These are phyloP conservation scores for Aplysina aerophoba DNA, from an alignment of 37 sponge, comb jelly and placozoan species.

Conservation along the genomic window DNA sequence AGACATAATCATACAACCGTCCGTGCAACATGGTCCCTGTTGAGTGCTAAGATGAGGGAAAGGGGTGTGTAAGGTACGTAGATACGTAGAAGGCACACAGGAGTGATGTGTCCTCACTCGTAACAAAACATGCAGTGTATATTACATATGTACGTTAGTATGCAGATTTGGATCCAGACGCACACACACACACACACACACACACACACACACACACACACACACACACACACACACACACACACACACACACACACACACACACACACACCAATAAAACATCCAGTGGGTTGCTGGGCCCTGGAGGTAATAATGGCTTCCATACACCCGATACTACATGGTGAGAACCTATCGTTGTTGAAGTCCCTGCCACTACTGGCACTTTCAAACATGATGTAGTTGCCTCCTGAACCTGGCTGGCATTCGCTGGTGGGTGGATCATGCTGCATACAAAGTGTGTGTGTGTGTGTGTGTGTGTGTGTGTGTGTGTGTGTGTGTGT, in stretches of 20 bases:
- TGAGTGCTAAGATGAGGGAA: background rate
- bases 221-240: background rate
- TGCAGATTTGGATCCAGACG: no score
- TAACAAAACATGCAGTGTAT: no score
- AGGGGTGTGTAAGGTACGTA: background rate
- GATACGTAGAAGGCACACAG: no score
- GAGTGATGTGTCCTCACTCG: no score
- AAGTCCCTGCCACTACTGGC: slow-evolving; percentile 74
- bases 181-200: no score
- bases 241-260: background rate
- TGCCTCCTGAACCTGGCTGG: slow-evolving; percentile 42
- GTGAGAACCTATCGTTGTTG: slow-evolving; percentile 90
- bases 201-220: background rate
- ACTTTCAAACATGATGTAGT: slow-evolving; percentile 89
- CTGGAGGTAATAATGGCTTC: slow-evolving; percentile 30
- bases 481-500: no score
- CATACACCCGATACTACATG: slow-evolving; percentile 64
- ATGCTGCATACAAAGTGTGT: slow-evolving; percentile 1
- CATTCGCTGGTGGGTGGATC: no score
- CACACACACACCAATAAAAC: slow-evolving; percentile 36
- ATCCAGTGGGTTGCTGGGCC: slow-evolving; percentile 26
- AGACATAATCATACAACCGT: background rate
- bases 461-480: no score
- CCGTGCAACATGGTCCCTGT: background rate
- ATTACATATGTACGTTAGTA: no score